Evolutionary conservation across 2,888 invertebrate species (phyloP).

Genomic region (Alcis repandata): DNA sequence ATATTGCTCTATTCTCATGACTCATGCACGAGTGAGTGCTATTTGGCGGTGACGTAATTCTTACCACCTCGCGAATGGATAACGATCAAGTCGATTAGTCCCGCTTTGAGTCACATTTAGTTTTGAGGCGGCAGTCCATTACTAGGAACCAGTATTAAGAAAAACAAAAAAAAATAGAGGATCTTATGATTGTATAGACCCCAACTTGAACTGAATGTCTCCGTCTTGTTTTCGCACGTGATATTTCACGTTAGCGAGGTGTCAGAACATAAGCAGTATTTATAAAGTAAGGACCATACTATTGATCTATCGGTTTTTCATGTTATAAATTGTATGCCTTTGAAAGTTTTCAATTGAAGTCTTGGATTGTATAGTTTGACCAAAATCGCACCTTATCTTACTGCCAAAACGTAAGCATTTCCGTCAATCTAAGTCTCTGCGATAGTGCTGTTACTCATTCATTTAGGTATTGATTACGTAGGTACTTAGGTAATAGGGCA

Average conservation of each 20-base stretch:
- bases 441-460: not conserved
- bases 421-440: not conserved
- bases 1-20: slow-evolving; percentile 22
- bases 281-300: not conserved
- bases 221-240: no score
- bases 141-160: no score
- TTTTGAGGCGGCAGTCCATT: not conserved
- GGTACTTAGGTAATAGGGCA: not conserved
- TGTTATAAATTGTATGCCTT: not conserved
- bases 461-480: not conserved
- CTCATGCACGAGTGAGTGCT: slow-evolving; percentile 24
- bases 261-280: no score
- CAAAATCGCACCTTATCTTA: slow-evolving; percentile 11
- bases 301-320: not conserved
- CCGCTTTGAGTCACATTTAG: slow-evolving; percentile 5
- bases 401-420: slow-evolving; percentile 5
- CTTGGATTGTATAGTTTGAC: not conserved
- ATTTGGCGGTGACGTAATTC: slow-evolving; percentile 30
- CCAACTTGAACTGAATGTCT: no score
- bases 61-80: slow-evolving; percentile 25
- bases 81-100: slow-evolving; percentile 10
- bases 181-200: no score
- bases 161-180: no score
- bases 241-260: no score
- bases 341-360: slow-evolving; percentile 3